Percentiles rank a stretch among this genome's conserved stretches.
These are phyloP conservation scores for Pheosia gnoma DNA, from an alignment of 2,888 invertebrate species.

Conservation along the genomic window DNA sequence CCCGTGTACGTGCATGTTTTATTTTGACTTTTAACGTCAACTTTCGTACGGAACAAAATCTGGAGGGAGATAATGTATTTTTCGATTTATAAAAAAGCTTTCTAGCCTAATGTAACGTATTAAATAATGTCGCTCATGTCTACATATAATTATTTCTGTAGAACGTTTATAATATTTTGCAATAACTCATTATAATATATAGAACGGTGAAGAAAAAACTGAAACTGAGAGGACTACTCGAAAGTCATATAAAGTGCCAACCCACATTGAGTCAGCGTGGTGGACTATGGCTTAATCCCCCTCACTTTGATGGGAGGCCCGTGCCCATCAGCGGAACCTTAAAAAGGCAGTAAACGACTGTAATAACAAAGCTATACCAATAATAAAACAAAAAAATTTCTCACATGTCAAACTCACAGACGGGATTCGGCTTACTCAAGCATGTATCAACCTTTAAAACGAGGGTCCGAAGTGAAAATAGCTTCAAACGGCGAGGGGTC, in stretches of 20 bases:
- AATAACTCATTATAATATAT: slow-evolving; percentile 7
- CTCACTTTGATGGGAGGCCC: too few species aligned
- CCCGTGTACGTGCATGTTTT: slow-evolving; percentile 24
- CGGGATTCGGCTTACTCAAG: slow-evolving; percentile 31
- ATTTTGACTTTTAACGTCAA: not conserved
- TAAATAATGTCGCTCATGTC: slow-evolving; percentile 19
- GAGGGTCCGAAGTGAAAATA: slow-evolving; percentile 26
- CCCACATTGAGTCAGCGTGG: too few species aligned
- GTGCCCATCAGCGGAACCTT: too few species aligned
- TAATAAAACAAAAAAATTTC: slow-evolving; percentile 20
- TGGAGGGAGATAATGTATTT: too few species aligned
- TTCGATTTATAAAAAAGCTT: too few species aligned
- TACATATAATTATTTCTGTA: slow-evolving; percentile 19
- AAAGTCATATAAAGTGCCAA: too few species aligned
- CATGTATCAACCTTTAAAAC: slow-evolving; percentile 34
- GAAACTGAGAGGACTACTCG: too few species aligned
- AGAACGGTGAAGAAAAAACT: too few species aligned
- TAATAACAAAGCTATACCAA: slow-evolving; percentile 15
- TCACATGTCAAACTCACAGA: slow-evolving; percentile 26
- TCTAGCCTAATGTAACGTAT: too few species aligned
- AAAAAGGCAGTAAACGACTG: slow-evolving; percentile 11
- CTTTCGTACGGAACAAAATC: too few species aligned
- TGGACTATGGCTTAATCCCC: too few species aligned
- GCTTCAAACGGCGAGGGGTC: slow-evolving; percentile 32
- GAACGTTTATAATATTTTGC: slow-evolving; percentile 7